These are phyloP conservation scores for Carapus acus DNA, from an alignment of 2,797 vertebrate genomes.

Conservation along the genomic window DNA sequence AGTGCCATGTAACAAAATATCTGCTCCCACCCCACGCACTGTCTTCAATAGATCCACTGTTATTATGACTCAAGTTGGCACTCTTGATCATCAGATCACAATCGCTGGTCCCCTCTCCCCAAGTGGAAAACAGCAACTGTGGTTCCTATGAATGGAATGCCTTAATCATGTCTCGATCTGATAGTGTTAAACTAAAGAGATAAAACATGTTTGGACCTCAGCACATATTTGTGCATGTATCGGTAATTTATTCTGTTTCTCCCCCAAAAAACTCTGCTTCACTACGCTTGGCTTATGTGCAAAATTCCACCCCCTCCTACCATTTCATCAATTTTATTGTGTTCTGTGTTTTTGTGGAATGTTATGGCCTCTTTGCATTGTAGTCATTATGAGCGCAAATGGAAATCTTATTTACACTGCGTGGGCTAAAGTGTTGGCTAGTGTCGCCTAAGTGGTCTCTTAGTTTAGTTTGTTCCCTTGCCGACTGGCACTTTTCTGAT, in stretches of 20 bases:
- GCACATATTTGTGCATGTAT: too few species aligned
- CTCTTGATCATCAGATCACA: constrained; percentile 43
- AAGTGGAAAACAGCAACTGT: constrained; percentile 30
- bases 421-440: constrained; percentile 43
- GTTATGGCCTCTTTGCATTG: constrained; percentile 35
- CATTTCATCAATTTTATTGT: constrained; percentile 42
- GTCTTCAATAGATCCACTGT: constrained; percentile 32
- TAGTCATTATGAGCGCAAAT: constrained; percentile 39
- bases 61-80: constrained; percentile 47
- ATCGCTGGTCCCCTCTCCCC: constrained; percentile 29
- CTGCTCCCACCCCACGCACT: constrained; percentile 28
- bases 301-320: constrained; percentile 27
- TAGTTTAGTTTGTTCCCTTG: constrained; percentile 28
- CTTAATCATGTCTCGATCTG: constrained; percentile 6
- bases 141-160: constrained; percentile 28
- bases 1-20: constrained; percentile 45
- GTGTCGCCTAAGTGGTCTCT: constrained; percentile 45
- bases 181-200: constrained; percentile 35
- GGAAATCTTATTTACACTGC: constrained; percentile 58
- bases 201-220: constrained; percentile 19
- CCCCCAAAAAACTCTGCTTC: constrained; percentile 20
- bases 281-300: constrained; percentile 27
- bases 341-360: constrained; percentile 24
- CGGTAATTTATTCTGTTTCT: constrained; percentile 5
- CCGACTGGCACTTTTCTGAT: constrained; percentile 44